Base-by-base conservation (phyloP, 2,888 invertebrate species). In the Leucoma salicis region DNA sequence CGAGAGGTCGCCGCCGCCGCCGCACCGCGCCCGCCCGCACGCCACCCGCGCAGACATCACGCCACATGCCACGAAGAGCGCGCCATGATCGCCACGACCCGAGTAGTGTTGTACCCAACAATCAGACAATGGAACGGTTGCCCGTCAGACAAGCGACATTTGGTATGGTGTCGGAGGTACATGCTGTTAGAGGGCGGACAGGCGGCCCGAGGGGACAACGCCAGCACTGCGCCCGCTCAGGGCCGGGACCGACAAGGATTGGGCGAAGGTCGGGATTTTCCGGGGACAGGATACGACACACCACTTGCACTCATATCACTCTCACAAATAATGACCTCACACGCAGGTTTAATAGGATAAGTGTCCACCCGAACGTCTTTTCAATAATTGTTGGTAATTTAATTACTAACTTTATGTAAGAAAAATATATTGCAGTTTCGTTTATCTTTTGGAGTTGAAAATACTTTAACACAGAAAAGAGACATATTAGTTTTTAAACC, bases 71-170 rank as follows among this genome's bases (percentile, higher is more conserved):
- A 82, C 81, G 81, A 74, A 79, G 84, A 84, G 79, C 80, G 83
- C 84, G 86, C 86, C 89, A 85, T 85, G 87, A 80, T 85, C 87
- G 84, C 86, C 88, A 85, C 85, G 87, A 90, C 90, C 90, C 89
- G 86, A 89, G 86, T 88, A 83, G 90, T 86, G 88, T 90, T 88
- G 90, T 90, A 90, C 90, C 90, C 90, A 90, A 88, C 90, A 90
- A 89, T 90, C 90, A 91, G 70, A 89, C 87, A 90, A 90, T 89
- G 90, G 90, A 90, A 89, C 90, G 90, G 89, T 90, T 90, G 89
- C 90, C 90, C 90, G 90, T 90, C 90, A 90, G 90, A 90, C 88
- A 90, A 88, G 88, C 89, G 89, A 88, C 88, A 87, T 78, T 89
- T 88, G 81, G 87, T 85, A 82, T 85, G 81, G 81, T 85, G 85